phyloP scores from a whole-genome alignment of 2,113 vertebrate genomes.

The Otis tarda region DNA sequence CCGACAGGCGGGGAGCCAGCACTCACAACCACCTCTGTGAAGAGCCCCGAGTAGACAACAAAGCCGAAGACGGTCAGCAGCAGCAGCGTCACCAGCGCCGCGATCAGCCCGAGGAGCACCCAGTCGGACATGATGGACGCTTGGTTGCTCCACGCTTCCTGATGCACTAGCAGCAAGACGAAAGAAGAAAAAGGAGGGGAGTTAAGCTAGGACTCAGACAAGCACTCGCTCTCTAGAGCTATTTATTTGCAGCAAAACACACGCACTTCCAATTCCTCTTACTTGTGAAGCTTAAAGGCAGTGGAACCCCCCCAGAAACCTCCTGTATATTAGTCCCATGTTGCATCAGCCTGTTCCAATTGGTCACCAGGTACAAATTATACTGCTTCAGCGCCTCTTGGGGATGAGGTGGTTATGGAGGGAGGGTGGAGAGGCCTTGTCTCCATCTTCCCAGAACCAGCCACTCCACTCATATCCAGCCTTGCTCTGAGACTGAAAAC shows the following conservation, averaged over 20 bases:
- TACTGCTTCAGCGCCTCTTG: background rate
- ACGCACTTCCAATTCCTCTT: background rate
- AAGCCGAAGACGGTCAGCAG: slow-evolving; percentile 80
- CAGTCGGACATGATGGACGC: slow-evolving; percentile 80
- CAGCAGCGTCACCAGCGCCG: slow-evolving; percentile 73
- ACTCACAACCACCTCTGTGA: slow-evolving; percentile 79
- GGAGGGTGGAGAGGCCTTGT: background rate
- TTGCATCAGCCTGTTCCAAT: slow-evolving; percentile 45
- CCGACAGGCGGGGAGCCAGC: slow-evolving; percentile 84
- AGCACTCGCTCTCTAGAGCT: background rate
- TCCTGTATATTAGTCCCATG: background rate
- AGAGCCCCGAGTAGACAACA: slow-evolving; percentile 84
- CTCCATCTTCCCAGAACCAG: background rate
- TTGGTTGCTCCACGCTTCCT: slow-evolving; percentile 3
- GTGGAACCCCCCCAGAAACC: background rate
- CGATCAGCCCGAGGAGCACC: slow-evolving; percentile 74
- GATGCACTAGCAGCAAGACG: background rate
- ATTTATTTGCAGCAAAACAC: background rate
- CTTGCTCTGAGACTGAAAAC: background rate
- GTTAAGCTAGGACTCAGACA: background rate
- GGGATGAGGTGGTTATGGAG: background rate
- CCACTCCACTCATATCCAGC: background rate
- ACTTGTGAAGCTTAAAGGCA: background rate
- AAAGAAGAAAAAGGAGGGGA: slow-evolving; percentile 8
- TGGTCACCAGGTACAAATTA: slow-evolving; percentile 22